Conservation (phyloP, 1,140 invertebrate genomes). For the Drosophila repleta region DNA sequence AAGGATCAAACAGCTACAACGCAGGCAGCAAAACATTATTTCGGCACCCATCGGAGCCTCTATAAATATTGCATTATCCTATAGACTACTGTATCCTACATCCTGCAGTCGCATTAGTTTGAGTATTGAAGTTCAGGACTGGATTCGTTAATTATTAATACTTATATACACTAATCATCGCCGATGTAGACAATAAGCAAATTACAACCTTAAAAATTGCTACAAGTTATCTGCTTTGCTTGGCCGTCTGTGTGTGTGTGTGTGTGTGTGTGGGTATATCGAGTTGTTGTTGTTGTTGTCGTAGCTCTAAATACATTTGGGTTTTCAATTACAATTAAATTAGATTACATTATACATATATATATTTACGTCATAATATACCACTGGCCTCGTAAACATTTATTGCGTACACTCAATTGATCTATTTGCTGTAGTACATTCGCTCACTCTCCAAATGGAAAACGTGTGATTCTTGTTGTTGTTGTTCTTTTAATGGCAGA, state of each 20-base stretch:
- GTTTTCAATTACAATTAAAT: conserved; percentile 39
- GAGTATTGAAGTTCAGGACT: conserved; percentile 34
- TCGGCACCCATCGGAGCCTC: background rate
- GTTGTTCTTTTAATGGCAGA: conserved; percentile 71
- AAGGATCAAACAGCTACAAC: conserved; percentile 10
- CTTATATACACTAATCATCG: conserved; percentile 36
- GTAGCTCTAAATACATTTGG: conserved; percentile 43
- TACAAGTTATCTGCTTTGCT: conserved; percentile 66
- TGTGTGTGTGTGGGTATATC: background rate
- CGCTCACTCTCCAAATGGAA: conserved; percentile 81
- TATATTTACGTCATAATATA: conserved; percentile 62
- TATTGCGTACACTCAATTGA: conserved; percentile 61
- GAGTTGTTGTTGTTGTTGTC: conserved; percentile 22
- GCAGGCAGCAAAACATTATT: conserved; percentile 1
- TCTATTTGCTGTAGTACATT: conserved; percentile 77
- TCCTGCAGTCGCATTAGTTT: conserved; percentile 11
- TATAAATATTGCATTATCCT: conserved; percentile 7
- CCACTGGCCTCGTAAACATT: conserved; percentile 64
- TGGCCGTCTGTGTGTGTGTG: background rate
- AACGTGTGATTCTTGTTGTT: conserved; percentile 79
- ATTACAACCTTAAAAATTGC: conserved; percentile 83
- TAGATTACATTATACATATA: conserved; percentile 32
- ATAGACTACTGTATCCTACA: conserved; percentile 4
- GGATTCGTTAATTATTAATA: conserved; percentile 17
- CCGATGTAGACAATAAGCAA: conserved; percentile 43